Evolutionary conservation across 2,797 vertebrate species (phyloP), one percentile per base, ranked within the genome.

Genomic region (Cyclopterus lumpus): DNA sequence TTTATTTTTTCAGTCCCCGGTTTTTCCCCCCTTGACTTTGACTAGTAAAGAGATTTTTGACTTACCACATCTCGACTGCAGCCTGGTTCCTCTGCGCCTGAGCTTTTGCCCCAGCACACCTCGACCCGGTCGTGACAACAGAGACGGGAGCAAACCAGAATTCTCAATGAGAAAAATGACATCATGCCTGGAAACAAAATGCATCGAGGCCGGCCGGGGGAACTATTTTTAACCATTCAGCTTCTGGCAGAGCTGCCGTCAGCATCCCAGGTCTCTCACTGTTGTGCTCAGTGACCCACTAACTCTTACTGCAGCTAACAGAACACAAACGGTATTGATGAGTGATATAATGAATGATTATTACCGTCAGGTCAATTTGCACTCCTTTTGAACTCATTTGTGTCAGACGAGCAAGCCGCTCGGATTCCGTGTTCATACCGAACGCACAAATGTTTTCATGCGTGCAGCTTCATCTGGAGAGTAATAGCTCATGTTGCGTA

Each of bases 201-300:
- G 28, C 55, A 40, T 67, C 5, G 48, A 61, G 24, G 40, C 28
- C 11, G 4, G 30, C 49, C 20, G 59, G 55, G n/a, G 48, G 20
- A 72, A 60, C 64, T 73, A 75, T 82, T 84, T 85, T 79, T 59
- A 74, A 64, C 46, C 28, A 26, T 67, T 73, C 15, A 48, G 54
- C 38, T 73, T 74, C 77, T 79, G 58, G 51, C 44, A 57, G 79
- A 80, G 57, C 68, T 65, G 64, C 81, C 53, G 70, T 67, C 62
- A 77, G n/a, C 71, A 73, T 18, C 44, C 55, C 59, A 53, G 34
- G n/a, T 36, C 65, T 75, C 67, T 82, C 53, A 34, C 65, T 69
- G 77, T 75, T 79, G 62, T 48, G 28, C 67, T 79, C 66, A 20
- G 61, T 71, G 63, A 81, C 77, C 79, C 76, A 78, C 46, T 72